phyloP scores from a whole-genome alignment of 1,140 invertebrate genomes.

The Drosophila lowei region DNA sequence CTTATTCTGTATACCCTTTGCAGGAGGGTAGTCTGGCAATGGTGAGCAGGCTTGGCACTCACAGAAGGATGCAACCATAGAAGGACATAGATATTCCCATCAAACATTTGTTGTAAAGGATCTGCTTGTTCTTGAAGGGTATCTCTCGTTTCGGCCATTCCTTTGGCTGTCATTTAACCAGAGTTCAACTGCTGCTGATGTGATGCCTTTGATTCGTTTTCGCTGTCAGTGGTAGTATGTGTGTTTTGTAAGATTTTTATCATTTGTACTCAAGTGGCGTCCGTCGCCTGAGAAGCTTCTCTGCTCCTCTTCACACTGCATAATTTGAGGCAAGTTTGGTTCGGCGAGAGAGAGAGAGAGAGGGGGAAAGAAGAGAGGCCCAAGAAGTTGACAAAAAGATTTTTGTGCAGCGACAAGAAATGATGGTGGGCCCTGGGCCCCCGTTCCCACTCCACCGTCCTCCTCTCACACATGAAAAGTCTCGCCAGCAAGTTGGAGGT shows the following conservation, averaged over 20 bases:
- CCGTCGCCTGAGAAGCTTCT: conserved; percentile 40
- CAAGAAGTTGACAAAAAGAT: conserved; percentile 69
- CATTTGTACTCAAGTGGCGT: conserved; percentile 79
- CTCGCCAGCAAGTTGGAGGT: conserved; percentile 34
- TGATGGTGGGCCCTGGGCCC: conserved; percentile 52
- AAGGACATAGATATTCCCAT: too few species aligned
- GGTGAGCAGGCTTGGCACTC: too few species aligned
- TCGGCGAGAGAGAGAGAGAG: conserved; percentile 1
- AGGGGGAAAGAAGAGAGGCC: conserved; percentile 21
- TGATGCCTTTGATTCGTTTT: conserved; percentile 37
- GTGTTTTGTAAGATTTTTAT: conserved; percentile 70
- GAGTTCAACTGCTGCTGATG: conserved; percentile 52
- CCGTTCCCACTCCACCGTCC: conserved; percentile 27
- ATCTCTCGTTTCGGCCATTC: not conserved
- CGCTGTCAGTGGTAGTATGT: conserved; percentile 25
- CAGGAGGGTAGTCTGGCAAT: not conserved
- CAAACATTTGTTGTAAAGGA: too few species aligned
- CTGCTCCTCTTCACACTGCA: conserved; percentile 72
- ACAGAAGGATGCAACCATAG: too few species aligned
- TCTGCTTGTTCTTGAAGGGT: not conserved
- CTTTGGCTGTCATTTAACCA: conserved; percentile 17
- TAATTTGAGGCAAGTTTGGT: conserved; percentile 52
- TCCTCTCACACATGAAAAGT: conserved; percentile 12
- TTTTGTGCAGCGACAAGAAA: conserved; percentile 76
- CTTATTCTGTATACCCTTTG: conserved; percentile 15